phyloP scores from a whole-genome alignment of 1,140 invertebrate species.

The Lasaia peninsularis region DNA sequence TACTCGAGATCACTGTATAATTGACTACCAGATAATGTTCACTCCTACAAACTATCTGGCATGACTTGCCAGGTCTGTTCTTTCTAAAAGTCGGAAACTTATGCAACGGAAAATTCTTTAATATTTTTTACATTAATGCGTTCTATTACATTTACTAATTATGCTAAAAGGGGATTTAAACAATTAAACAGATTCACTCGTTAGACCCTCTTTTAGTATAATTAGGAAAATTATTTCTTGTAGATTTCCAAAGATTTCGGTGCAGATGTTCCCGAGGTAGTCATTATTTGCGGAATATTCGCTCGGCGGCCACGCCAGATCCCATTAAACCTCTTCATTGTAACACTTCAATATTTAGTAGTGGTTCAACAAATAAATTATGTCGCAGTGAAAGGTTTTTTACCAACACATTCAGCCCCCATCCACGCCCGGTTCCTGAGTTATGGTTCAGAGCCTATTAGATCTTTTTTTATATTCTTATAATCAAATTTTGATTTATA shows the following conservation, averaged over 20 bases:
- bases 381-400: conserved; percentile 46
- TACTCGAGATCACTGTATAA: too few relatives aligned
- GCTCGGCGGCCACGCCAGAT: conserved; percentile 39
- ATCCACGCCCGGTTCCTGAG: conserved; percentile 41
- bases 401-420: conserved; percentile 44
- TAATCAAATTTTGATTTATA: conserved; percentile 58
- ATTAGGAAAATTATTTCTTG: too few relatives aligned
- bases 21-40: too few relatives aligned
- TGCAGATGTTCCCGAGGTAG: background rate
- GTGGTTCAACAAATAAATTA: conserved; percentile 57
- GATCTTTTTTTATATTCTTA: conserved; percentile 40
- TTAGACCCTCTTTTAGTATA: too few relatives aligned
- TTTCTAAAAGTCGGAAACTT: too few relatives aligned
- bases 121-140: too few relatives aligned
- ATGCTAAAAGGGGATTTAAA: too few relatives aligned
- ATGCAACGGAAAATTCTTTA: too few relatives aligned
- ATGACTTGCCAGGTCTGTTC: too few relatives aligned
- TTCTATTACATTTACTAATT: too few relatives aligned
- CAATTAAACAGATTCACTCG: too few relatives aligned
- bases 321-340: conserved; percentile 55
- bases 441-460: conserved; percentile 34
- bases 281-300: conserved; percentile 33
- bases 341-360: conserved; percentile 63
- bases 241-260: background rate
- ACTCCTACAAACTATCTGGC: too few relatives aligned